Evolutionary conservation across 1,140 invertebrate genomes (phyloP), one percentile per base, ranked within the genome.

Genomic region (Musca vetustissima): DNA sequence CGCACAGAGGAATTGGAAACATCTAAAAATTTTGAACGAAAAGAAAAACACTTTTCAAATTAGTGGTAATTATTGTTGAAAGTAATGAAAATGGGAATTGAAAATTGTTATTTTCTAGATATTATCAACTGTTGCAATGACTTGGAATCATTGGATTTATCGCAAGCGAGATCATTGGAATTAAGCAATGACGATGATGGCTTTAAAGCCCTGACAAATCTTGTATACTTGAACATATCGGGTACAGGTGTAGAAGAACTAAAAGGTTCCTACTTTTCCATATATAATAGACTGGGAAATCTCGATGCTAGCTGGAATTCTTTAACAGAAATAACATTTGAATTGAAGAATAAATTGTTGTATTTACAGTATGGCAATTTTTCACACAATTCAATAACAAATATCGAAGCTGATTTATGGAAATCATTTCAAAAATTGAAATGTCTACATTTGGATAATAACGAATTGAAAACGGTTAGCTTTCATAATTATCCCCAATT

Each of bases 291-390:
- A 22, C 64, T 81, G n/a, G 71, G 75, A 67, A 43, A 67, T 52
- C 66, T 81, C 9, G 79, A 81, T 66, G 71, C 71, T n/a, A 81
- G 77, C 49, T 61, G 76, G 64, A 81, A 81, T 68, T 53, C 72
- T 22, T 65, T 81, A 47, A 53, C 66, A 14, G 15, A 57, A 7
- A 66, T 81, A 14, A 73, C 71, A 36, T 70, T 69, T 50, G 72
- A 72, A 43, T 61, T 71, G 49, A 69, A 80, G 47, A 61, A 36
- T 17, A 71, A 71, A 57, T 59, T 81, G 21, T 66, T 61, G 14
- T 70, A 74, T 43, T 67, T 81, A 72, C 70, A 73, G 71, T 70
- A 72, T 69, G 77, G 74, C 1, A 79, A 81, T 69, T 77, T 81
- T 61, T 75, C 79, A n/a, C 65, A 78, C 47, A 81, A 81, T 53